Evolutionary conservation across 2,888 invertebrate species (phyloP).

Genomic region (Sarcophaga variegata): DNA sequence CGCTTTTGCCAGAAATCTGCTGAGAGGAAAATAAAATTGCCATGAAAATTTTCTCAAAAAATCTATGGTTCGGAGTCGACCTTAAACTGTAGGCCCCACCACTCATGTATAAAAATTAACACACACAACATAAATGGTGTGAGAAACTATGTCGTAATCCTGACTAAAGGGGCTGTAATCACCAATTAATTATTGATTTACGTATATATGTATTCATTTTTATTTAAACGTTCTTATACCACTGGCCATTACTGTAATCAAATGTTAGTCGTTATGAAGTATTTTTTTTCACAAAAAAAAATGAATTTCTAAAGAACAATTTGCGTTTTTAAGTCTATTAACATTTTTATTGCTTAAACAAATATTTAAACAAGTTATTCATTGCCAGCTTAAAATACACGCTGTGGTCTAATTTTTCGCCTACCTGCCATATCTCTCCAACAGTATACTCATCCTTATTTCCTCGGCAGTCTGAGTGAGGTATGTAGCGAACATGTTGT

Average conservation of each 20-base stretch:
- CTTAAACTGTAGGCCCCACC: no score
- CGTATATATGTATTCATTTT: neutral
- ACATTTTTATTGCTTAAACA: conserved; percentile 76
- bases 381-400: conserved; percentile 31
- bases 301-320: conserved; percentile 34
- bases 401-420: conserved; percentile 13
- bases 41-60: no score
- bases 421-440: neutral
- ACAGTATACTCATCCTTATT: no score
- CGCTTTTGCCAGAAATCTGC: no score
- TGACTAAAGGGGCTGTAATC: no score
- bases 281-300: conserved; percentile 1
- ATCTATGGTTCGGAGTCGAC: no score
- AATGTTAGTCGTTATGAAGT: conserved; percentile 6
- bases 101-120: no score
- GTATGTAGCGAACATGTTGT: conserved; percentile 19
- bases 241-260: neutral
- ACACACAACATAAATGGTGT: no score
- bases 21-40: no score
- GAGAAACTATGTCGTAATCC: no score
- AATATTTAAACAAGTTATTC: conserved; percentile 72
- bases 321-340: conserved; percentile 73
- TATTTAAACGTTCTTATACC: neutral
- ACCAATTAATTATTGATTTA: no score
- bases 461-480: neutral